Evolutionary conservation across 2,113 vertebrate species (phyloP), one percentile per base, ranked within the genome.

Genomic region (Ivindomyrus marchei): DNA sequence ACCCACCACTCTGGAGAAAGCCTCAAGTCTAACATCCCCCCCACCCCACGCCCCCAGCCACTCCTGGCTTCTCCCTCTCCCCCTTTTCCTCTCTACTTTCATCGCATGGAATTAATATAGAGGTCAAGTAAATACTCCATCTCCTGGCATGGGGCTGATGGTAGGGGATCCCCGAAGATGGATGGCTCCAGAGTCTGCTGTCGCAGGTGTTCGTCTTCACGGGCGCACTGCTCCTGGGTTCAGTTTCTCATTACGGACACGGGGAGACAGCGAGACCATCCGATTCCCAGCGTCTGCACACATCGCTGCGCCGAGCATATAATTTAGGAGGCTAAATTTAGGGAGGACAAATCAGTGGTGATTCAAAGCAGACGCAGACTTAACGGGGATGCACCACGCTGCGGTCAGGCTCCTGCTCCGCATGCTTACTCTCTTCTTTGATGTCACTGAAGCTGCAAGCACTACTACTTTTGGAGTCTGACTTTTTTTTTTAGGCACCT

Each of bases 341-440:
- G 92, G 89, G 91, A 92, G 77, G 93, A 93, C 90, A 94, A 95
- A 95, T 96, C 95, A 94, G 94, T 94, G 95, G 96, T 96, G 96
- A 96, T 96, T 96, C 90, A 90, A 96, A 96, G 95, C 95, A 96
- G 96, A 95, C 95, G 93, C 93, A 93, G 93, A 93, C 95, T 92
- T 93, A 95, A 95, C 90, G 77, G 93, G 93, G 95, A 96, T 96
- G 94, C 94, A 96, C 95, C 95, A 50, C 95, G 95, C 91, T 96
- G 96, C 93, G 96, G 96, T 95, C 92, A 91, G 93, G 94, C 94
- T 95, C 95, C 93, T 95, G 94, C 95, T 94, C 93, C 90, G 94
- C 94, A 95, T 92, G 93, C 95, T 95, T 21, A 21, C 77, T 94
- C 90, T 95, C 92, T 93, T 92, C 95, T 95, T 95, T 95, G 93